Evolutionary conservation across 1,140 invertebrate genomes (phyloP), one percentile per base, ranked within the genome.

Genomic region (Drosophila nikananu): DNA sequence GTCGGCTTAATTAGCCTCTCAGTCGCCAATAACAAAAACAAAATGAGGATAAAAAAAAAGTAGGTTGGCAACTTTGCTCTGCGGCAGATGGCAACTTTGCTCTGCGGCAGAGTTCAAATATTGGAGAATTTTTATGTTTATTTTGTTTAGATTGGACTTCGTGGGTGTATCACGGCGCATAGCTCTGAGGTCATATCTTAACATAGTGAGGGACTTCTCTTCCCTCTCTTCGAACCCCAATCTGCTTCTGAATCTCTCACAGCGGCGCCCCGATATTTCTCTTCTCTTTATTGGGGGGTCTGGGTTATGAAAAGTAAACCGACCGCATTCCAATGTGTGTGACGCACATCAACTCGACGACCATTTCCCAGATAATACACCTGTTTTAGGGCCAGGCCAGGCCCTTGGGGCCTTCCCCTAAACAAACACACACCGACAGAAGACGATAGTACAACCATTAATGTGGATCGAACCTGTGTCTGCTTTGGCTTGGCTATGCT

Each of bases 271-370:
- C 21, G 37, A 42, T 68, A 49, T 57, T 19, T 67, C 46, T 74
- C 42, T 39, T 35, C 65, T 68, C 67, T 57, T 41, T 63, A 66
- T 57, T 58, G 42, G 62, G 42, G 62, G 48, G 49, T 32, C 60
- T 66, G 61, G 35, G 46, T 35, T 52, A 27, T 72, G 21, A 70
- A 70, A 84, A 84, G 62, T 73, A 57, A 86, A 86, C 83, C 77
- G 80, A 77, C 83, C 55, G 64, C 83, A 86, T 86, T 87, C 83
- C 80, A 51, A 80, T 61, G 51, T 57, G 51, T 79, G 76, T 86
- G 83, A 86, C 83, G 83, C 83, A 86, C 82, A 37, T 54, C 61
- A 55, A 62, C 17, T 32, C 32, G 19, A 65, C 59, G 57, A 79
- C 60, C 57, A 73, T 83, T 83, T 80, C 67, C n/a, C 23, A 55